Base-by-base conservation (phyloP, 2,797 vertebrate genomes). In the Knipowitschia caucasica region DNA sequence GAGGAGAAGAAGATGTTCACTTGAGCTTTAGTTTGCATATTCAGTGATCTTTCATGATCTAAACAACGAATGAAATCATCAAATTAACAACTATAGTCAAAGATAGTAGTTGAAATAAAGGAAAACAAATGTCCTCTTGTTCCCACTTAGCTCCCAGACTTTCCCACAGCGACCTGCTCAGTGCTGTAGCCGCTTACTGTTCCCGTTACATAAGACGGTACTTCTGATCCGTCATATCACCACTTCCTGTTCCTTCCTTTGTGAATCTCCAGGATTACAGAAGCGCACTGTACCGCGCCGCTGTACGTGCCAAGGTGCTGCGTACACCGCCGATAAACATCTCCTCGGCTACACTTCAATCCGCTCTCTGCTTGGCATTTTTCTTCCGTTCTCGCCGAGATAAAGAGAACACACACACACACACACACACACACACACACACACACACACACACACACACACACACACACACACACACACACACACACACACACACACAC, bases 291-390 rank as follows among this genome's bases (percentile, higher is more conserved):
- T 68, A 62, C 38, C 46, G 44, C 51, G 44, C 51, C 70, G 53
- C 5, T 70, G 72, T 69, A 78, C 62, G 54, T 40, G 65, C 46
- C 59, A 42, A 62, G 62, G 23, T 67, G 71, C 10, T 56, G 73
- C 34, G 45, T 12, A 2, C n/a, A n/a, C 40, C 47, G 65, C 11
- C 60, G 85, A 85, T 87, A 82, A 80, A 84, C 77, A 85, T 84
- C 83, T 86, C 72, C 72, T 53, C 60, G 69, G 79, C 76, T 69
- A 80, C 76, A 67, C 78, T 81, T 87, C 84, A 87, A 84, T 83
- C 67, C 62, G 75, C 70, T 60, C 39, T 40, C 20, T 15, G 54
- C 73, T 42, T 33, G 73, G 69, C 73, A 80, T 82, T 84, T 83
- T 83, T 80, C 71, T 81, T 44, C 71, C 67, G n/a, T n/a, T n/a